Evolutionary conservation across 2,888 invertebrate genomes (phyloP), one percentile per base, ranked within the genome.

Genomic region (Acrocyrtus sp.): DNA sequence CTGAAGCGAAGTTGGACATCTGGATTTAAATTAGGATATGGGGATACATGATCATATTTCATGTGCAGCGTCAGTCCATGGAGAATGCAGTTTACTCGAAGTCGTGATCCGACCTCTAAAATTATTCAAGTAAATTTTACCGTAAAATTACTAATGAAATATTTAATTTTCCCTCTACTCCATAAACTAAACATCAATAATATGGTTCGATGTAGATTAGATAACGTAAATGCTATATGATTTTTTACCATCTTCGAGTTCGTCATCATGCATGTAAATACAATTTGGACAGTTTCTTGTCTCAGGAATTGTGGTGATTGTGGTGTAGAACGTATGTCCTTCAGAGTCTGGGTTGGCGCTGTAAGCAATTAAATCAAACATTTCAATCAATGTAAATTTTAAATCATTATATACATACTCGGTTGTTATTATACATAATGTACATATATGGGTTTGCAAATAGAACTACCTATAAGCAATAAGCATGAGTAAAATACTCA

Each of bases 31-130:
- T 88, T 88, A 26, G 93, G 94, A 81, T 91, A 92, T 57, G 94
- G 93, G 50, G 92, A 90, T n/a, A 93, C 92, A 81, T 94, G 91
- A 83, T 94, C 93, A 84, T 95, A 95, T 83, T 93, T 93, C 80
- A 95, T 94, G 85, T 97, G 96, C 78, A 96, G 90, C 53, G 95
- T 94, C 81, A 95, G 90, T 83, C 95, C 94, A 84, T 97, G 96
- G 83, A 91, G 90, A 68, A 94, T 86, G 83, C 97, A 97, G 80
- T 91, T 83, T 82, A 89, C 89, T 60, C 90, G 88, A 81, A 89
- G 88, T 81, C 89, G 89, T 74, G 85, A 84, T 76, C 86, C 86
- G 86, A 15, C 57, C 19, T 17, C n/a, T n/a, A 15, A 21, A n/a
- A n/a, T n/a, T n/a, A n/a, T n/a, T n/a, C 12, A 12, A 10, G 39